Percentiles rank a stretch among this genome's conserved stretches.
Conservation (phyloP, 1,140 invertebrate genomes). For the Gryllus bimaculatus region DNA sequence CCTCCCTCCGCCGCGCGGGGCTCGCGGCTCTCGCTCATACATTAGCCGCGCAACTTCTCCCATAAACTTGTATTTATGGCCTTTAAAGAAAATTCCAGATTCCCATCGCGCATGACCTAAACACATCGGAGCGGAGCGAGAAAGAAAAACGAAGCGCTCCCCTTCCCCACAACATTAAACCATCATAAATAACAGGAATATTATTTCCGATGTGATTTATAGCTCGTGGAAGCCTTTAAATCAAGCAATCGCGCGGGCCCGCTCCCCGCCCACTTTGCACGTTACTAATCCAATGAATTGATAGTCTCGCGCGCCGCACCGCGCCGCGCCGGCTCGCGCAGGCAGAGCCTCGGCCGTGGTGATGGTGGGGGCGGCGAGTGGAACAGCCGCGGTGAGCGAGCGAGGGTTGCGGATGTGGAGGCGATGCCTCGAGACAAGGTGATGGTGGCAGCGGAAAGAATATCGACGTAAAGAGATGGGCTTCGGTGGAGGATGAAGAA, state of each 20-base stretch:
- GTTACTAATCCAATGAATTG: constrained; percentile 6
- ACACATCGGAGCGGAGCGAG: not conserved
- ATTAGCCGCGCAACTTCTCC: not conserved
- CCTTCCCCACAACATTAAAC: not conserved
- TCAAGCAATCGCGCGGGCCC: not conserved
- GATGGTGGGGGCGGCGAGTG: not conserved
- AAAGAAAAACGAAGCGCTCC: not conserved
- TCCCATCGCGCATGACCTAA: constrained; percentile 2
- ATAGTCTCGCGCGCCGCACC: not conserved
- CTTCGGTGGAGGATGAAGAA: no score
- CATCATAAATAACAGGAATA: not conserved
- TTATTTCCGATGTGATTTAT: constrained; percentile 12
- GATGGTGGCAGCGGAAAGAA: no score
- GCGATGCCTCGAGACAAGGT: no score
- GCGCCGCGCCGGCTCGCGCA: no score
- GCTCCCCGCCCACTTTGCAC: constrained; percentile 8
- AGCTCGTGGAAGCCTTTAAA: constrained; percentile 7
- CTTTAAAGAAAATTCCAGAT: not conserved
- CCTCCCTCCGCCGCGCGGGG: not conserved
- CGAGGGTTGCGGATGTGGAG: no score
- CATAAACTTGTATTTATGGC: constrained; percentile 5
- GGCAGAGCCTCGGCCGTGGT: not conserved
- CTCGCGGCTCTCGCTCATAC: not conserved
- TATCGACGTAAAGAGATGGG: no score
- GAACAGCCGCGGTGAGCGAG: no score